Evolutionary conservation across 2,113 vertebrate genomes (phyloP), one percentile per base, ranked within the genome.

Genomic region (Trichechus manatus): DNA sequence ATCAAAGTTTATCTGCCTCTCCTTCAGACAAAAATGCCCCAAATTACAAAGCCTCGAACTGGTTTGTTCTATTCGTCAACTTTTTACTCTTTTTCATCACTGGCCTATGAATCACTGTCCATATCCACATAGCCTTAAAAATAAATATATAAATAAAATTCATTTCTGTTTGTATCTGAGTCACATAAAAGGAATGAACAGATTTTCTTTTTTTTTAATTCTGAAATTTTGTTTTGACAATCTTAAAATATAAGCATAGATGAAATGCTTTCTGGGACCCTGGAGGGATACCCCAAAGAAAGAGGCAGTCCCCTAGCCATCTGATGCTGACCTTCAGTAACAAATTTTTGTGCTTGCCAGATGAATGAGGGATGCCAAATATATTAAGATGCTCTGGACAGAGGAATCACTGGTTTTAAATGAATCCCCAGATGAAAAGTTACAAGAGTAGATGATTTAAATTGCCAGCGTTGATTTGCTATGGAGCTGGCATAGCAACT

Each of bases 231-330:
- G 8, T 56, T n/a, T 61, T 66, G 39, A 64, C 44, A 61, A 11
- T n/a, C 47, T 86, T 95, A 94, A 88, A 95, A 88, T 68, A 89
- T 0, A 80, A 92, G 6, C 25, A 83, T 61, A 75, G 72, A 50
- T 36, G 29, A 72, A 92, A n/a, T 53, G 13, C 64, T 82, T 78
- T 74, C 50, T 77, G 42, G 68, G 10, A 72, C 36, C 9, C 31
- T 63, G 23, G 77, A 47, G 25, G 23, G 9, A 61, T 3, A 64
- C 17, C 7, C 33, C 39, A 64, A 80, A 87, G 93, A 89, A 56
- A 36, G 2, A 47, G 14, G 59, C 36, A 68, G 17, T 59, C 42
- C 5, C 50, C 13, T 44, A 19, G 31, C 25, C 44, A 47, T 31
- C 15, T 68, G 33, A 44, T 13, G 39, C 39, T 22, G 9, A 92